A percentile compares a stretch with the other conserved stretches of the same genome.
These are phyloP conservation scores for Callosobruchus maculatus DNA, from an alignment of 2,888 invertebrate genomes.

Conservation along the genomic window DNA sequence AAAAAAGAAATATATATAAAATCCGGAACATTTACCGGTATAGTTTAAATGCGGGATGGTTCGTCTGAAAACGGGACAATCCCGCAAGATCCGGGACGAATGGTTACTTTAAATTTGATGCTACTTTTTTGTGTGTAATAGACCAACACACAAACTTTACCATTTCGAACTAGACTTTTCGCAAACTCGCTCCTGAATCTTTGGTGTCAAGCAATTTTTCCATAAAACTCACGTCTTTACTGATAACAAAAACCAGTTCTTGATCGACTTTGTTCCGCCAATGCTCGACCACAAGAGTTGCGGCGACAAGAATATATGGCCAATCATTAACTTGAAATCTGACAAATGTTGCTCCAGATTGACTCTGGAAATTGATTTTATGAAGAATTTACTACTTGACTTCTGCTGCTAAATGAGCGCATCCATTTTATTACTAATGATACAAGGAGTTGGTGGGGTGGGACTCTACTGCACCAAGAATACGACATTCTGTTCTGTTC, in stretches of 20 bases:
- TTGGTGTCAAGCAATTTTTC: no score
- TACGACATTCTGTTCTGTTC: no score
- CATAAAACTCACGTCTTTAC: not conserved
- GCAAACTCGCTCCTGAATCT: no score
- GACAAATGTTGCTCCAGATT: slow-evolving; percentile 13
- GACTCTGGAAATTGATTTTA: slow-evolving; percentile 17
- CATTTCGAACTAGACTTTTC: no score
- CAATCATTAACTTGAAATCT: slow-evolving; percentile 11
- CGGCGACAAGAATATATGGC: slow-evolving; percentile 11
- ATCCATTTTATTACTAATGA: not conserved
- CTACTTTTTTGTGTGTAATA: no score
- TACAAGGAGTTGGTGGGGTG: not conserved
- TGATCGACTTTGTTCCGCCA: not conserved
- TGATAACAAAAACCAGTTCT: not conserved
- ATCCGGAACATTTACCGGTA: no score
- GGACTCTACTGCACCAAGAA: not conserved
- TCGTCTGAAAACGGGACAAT: no score
- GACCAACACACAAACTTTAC: no score
- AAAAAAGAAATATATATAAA: no score
- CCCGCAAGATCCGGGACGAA: no score
- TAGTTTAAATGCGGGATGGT: no score
- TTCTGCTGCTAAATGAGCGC: slow-evolving; percentile 6
- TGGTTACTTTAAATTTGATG: no score
- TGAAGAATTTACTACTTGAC: slow-evolving; percentile 10
- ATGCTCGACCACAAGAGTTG: not conserved